Conservation (phyloP, 2,888 invertebrate genomes). For the Pyrrhia umbra region DNA sequence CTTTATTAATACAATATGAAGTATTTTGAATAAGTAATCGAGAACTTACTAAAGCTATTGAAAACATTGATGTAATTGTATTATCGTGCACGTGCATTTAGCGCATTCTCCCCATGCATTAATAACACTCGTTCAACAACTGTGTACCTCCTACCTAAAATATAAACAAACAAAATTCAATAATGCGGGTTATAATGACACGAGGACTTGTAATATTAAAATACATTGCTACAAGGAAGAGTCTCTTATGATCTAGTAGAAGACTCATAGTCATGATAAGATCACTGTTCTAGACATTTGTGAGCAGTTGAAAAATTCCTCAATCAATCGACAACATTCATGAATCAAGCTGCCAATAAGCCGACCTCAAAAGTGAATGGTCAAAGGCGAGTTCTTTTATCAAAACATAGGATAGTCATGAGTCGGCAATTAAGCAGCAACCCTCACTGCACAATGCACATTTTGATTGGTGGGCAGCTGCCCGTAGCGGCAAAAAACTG, state of each 20-base stretch:
- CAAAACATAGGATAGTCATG: constrained; percentile 76
- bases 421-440: constrained; percentile 81
- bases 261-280: background rate
- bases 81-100: constrained; percentile 59
- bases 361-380: constrained; percentile 47
- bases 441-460: constrained; percentile 84
- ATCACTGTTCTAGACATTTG: background rate
- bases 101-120: constrained; percentile 46
- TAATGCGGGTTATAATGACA: constrained; percentile 38
- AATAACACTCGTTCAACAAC: constrained; percentile 26
- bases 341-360: constrained; percentile 34
- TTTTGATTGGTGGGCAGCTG: constrained; percentile 88
- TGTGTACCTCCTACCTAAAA: constrained; percentile 15
- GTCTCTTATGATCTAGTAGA: background rate
- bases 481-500: constrained; percentile 83
- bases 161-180: constrained; percentile 24
- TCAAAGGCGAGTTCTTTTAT: constrained; percentile 64
- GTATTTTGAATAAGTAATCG: constrained; percentile 26
- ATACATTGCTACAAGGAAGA: background rate
- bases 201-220: too few relatives aligned
- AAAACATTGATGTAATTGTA: constrained; percentile 24
- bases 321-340: constrained; percentile 36
- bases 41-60: constrained; percentile 35
- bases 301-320: constrained; percentile 25
- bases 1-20: too few relatives aligned